Evolutionary conservation across 2,888 invertebrate species (phyloP).

Genomic region (Gisinianus flammeolus): DNA sequence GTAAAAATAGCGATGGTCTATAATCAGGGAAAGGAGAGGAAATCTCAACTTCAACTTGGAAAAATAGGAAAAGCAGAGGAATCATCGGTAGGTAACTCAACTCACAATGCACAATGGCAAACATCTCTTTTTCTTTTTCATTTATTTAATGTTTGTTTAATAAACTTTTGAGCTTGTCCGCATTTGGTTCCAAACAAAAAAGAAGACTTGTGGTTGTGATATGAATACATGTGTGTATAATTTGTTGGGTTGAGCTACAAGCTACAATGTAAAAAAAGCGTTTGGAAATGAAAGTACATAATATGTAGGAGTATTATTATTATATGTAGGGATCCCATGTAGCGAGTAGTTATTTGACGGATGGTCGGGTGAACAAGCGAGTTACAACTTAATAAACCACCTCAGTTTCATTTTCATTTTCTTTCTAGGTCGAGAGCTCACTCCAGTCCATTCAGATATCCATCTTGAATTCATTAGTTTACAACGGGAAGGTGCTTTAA

Average conservation of each 20-base stretch:
- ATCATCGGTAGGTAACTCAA: too few species aligned
- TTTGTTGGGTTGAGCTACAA: too few species aligned
- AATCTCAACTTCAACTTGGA: background rate
- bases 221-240: too few species aligned
- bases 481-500: background rate
- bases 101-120: too few species aligned
- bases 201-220: too few species aligned
- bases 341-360: background rate
- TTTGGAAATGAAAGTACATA: too few species aligned
- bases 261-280: too few species aligned
- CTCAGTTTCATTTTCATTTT: background rate
- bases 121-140: too few species aligned
- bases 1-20: background rate
- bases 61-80: background rate
- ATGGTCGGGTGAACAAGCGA: background rate
- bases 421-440: background rate
- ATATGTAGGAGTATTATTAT: too few species aligned
- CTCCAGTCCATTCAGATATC: background rate
- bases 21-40: constrained; percentile 3
- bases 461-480: background rate
- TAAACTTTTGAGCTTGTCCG: too few species aligned
- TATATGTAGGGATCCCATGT: constrained; percentile 1
- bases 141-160: too few species aligned
- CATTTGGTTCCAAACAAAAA: too few species aligned
- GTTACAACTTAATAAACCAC: constrained; percentile 16